phyloP scores from a whole-genome alignment of 1,140 invertebrate genomes.

The Antheraea mylitta region DNA sequence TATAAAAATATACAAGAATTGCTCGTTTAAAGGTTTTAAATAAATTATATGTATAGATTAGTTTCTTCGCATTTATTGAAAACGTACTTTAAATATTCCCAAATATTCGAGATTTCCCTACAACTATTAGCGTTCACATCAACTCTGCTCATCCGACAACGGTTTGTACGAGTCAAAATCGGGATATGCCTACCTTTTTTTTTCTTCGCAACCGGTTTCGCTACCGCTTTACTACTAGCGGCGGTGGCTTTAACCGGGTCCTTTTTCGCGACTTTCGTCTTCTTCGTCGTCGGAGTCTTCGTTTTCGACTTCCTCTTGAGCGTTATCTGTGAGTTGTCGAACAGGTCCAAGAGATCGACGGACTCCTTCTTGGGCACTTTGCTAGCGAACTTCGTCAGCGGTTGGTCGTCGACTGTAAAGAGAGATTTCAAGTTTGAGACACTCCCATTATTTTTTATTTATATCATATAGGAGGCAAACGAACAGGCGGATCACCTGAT shows the following conservation, averaged over 20 bases:
- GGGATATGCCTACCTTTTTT: constrained; percentile 72
- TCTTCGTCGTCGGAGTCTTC: constrained; percentile 40
- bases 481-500: too few relatives aligned
- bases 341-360: constrained; percentile 47
- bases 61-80: too few relatives aligned
- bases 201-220: constrained; percentile 61
- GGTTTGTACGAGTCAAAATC: neutral
- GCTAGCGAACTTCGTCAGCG: constrained; percentile 55
- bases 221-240: constrained; percentile 46
- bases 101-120: too few relatives aligned
- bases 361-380: constrained; percentile 64
- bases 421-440: too few relatives aligned
- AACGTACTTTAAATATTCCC: too few relatives aligned
- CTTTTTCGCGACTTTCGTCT: constrained; percentile 30
- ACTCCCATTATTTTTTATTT: too few relatives aligned
- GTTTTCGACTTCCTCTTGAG: constrained; percentile 59
- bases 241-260: constrained; percentile 10
- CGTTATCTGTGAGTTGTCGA: constrained; percentile 48
- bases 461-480: too few relatives aligned
- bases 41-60: too few relatives aligned
- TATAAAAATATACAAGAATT: too few relatives aligned
- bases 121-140: neutral
- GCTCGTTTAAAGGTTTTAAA: too few relatives aligned
- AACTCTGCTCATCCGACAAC: neutral
- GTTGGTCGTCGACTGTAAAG: constrained; percentile 60